Percentiles rank a stretch among this genome's conserved stretches.
Evolutionary conservation across 2,113 vertebrate genomes (phyloP).

Genomic region (Hypocryptadius cinnamomeus): DNA sequence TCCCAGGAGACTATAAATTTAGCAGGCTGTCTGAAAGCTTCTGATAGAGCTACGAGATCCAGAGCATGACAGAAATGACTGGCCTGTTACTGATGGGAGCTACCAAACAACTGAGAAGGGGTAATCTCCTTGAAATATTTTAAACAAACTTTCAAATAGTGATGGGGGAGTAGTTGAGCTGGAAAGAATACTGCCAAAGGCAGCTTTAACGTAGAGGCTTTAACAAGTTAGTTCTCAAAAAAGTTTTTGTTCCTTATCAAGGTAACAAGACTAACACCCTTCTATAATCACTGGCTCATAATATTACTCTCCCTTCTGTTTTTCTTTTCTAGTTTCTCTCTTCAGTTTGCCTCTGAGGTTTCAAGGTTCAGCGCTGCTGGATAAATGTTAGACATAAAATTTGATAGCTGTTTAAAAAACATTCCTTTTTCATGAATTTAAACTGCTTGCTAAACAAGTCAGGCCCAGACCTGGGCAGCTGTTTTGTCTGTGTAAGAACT

Average conservation of each 20-base stretch:
- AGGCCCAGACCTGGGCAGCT: background rate
- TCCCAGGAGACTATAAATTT: slow-evolving; percentile 45
- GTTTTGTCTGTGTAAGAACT: background rate
- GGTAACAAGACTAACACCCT: background rate
- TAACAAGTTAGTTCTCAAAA: background rate
- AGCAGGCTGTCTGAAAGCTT: slow-evolving; percentile 28
- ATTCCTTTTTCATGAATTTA: background rate
- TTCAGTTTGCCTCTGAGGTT: background rate
- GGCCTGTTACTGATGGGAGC: background rate
- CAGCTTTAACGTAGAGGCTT: background rate
- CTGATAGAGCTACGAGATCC: background rate
- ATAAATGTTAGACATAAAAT: background rate
- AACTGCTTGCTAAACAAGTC: background rate
- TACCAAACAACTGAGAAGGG: slow-evolving; percentile 19
- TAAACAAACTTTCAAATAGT: slow-evolving; percentile 2
- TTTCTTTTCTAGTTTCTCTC: background rate
- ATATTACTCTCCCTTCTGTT: background rate
- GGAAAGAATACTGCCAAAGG: background rate
- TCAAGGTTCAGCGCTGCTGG: background rate
- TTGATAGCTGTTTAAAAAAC: background rate
- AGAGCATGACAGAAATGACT: slow-evolving; percentile 5
- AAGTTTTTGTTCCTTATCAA: background rate
- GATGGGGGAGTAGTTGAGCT: background rate
- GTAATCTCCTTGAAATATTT: slow-evolving; percentile 27
- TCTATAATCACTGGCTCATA: background rate